A percentile compares a stretch with the other conserved stretches of the same genome.
These are phyloP conservation scores for Heteromyza rotundicornis DNA, from an alignment of 2,888 invertebrate species.

Conservation along the genomic window DNA sequence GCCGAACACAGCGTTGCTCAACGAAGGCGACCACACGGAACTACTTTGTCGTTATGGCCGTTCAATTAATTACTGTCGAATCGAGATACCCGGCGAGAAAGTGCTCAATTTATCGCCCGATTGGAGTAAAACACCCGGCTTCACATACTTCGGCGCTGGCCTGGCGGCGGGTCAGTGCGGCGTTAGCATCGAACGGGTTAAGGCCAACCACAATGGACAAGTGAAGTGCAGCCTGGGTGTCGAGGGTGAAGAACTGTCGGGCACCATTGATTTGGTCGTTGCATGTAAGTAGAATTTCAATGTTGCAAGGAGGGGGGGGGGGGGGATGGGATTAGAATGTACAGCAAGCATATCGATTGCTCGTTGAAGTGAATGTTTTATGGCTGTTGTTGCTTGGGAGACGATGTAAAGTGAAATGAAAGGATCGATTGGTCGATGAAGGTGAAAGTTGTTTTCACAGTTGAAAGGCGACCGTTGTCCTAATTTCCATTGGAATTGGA, in stretches of 20 bases:
- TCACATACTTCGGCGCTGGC: conserved; percentile 66
- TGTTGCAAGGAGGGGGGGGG: background rate
- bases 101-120: conserved; percentile 64
- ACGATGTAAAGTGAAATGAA: too few species aligned
- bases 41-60: conserved; percentile 56
- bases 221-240: conserved; percentile 73
- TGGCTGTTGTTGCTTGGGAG: too few species aligned
- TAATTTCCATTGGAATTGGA: too few species aligned
- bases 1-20: conserved; percentile 55
- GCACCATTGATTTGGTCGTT: conserved; percentile 70
- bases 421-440: too few species aligned
- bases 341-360: too few species aligned
- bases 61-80: conserved; percentile 60
- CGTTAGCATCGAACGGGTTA: conserved; percentile 69
- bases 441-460: background rate
- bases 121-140: conserved; percentile 62
- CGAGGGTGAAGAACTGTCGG: conserved; percentile 68
- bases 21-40: conserved; percentile 56
- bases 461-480: too few species aligned
- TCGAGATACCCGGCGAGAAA: conserved; percentile 65
- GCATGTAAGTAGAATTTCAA: conserved; percentile 72
- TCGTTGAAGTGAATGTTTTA: too few species aligned
- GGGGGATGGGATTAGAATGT: background rate
- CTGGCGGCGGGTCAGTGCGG: conserved; percentile 75
- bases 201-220: conserved; percentile 73